phyloP scores from a whole-genome alignment of 2,888 invertebrate species.

The Charanyca ferruginea region DNA sequence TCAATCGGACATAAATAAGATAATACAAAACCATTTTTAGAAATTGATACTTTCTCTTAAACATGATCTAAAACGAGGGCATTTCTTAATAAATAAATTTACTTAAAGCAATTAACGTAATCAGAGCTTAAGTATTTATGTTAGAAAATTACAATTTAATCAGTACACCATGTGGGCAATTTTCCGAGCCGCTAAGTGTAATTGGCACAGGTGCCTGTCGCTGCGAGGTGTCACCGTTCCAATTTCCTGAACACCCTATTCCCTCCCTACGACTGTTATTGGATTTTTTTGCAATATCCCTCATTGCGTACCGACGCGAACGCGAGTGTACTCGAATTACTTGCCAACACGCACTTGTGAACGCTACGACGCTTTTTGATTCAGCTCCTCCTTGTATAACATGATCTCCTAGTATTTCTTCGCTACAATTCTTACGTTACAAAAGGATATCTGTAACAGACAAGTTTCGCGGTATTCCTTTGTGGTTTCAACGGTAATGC shows the following conservation, averaged over 20 bases:
- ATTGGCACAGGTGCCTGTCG: slow-evolving; percentile 79
- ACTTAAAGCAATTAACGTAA: slow-evolving; percentile 17
- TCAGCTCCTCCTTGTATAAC: slow-evolving; percentile 60
- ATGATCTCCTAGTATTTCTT: slow-evolving; percentile 63
- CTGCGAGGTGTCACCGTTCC: slow-evolving; percentile 81
- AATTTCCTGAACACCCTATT: slow-evolving; percentile 79
- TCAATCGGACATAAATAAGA: background rate
- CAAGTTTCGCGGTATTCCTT: slow-evolving; percentile 56
- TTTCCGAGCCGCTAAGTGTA: slow-evolving; percentile 71
- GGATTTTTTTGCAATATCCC: slow-evolving; percentile 86
- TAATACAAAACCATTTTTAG: slow-evolving; percentile 1
- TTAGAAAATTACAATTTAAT: slow-evolving; percentile 63
- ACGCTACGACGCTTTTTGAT: slow-evolving; percentile 69
- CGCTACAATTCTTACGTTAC: slow-evolving; percentile 52
- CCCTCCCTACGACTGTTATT: slow-evolving; percentile 75
- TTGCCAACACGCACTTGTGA: slow-evolving; percentile 63
- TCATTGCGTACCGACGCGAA: slow-evolving; percentile 78
- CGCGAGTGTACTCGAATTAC: slow-evolving; percentile 72
- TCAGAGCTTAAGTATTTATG: slow-evolving; percentile 45
- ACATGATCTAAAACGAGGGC: background rate
- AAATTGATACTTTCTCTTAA: slow-evolving; percentile 1
- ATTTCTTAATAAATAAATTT: slow-evolving; percentile 2
- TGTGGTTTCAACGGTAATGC: slow-evolving; percentile 54
- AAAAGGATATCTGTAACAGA: slow-evolving; percentile 58
- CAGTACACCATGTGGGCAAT: slow-evolving; percentile 62